Evolutionary conservation across 2,797 vertebrate species (phyloP), one percentile per base, ranked within the genome.

Genomic region (Sylvia borin): DNA sequence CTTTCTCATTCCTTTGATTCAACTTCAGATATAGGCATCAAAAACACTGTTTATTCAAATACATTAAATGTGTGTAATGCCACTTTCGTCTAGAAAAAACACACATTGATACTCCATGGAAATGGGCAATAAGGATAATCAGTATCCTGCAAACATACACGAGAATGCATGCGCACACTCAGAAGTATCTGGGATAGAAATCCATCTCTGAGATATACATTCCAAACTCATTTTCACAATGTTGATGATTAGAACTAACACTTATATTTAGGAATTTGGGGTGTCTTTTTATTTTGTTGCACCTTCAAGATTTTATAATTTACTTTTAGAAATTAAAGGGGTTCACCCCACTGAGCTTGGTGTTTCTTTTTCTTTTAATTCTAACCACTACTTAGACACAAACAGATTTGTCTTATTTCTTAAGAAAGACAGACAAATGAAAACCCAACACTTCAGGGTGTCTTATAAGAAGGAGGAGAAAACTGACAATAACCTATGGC

Each of bases 141-240:
- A 10, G 45, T 27, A 79, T 65, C 34, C 64, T 61, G 68, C 29
- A 70, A 16, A 82, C 8, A 43, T 17, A 42, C 26, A 42, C 2
- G 16, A 61, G 20, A 0, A 0, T 4, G 5, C 24, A 29, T 2
- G 1, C 64, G 48, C 9, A 55, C 21, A 25, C 7, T 36, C 5
- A 34, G 8, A 38, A 36, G 8, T 43, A 68, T 7, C 8, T 55
- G 42, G 17, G 34, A 38, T 2, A 76, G 40, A 64, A 67, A 57
- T 55, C 45, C 43, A 1, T 16, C 53, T 54, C 67, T 55, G 36
- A 32, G 58, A 71, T 38, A 90, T 7, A 43, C 19, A 85, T 29
- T 12, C 20, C 32, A 79, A 93, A 58, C 3, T 5, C 57, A 36
- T 50, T 61, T 57, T 29, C 38, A 79, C 17, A 29, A 76, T 32